Evolutionary conservation across 2,797 vertebrate species (phyloP).

Genomic region (Octomys mimax): DNA sequence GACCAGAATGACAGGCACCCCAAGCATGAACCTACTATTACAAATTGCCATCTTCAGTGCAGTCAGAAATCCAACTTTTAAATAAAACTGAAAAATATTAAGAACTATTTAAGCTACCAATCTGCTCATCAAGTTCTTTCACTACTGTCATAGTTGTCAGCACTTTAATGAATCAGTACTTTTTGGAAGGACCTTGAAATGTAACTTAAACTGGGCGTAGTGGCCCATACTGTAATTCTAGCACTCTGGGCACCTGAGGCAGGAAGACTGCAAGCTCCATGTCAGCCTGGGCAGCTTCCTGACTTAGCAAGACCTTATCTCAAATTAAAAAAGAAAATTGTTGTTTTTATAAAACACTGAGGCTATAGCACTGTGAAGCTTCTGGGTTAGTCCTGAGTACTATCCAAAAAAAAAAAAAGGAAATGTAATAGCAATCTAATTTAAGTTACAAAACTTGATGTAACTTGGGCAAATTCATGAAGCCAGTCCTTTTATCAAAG

Average conservation of each 20-base stretch:
- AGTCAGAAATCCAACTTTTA: background rate
- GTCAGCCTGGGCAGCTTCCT: background rate
- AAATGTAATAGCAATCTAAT: background rate
- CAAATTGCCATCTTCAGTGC: too few relatives aligned
- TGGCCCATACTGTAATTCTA: background rate
- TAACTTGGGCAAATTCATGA: background rate
- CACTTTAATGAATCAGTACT: background rate
- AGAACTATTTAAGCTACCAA: background rate
- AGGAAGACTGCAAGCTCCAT: background rate
- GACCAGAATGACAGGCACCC: too few relatives aligned
- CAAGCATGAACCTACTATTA: too few relatives aligned
- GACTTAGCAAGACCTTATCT: background rate
- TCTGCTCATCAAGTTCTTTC: background rate
- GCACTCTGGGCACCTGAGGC: background rate
- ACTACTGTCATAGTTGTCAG: background rate
- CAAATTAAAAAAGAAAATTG: background rate
- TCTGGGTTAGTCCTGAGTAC: background rate
- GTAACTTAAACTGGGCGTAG: background rate
- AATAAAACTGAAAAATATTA: constrained; percentile 8
- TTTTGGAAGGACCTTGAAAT: constrained; percentile 10
- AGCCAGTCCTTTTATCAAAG: background rate
- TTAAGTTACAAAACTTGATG: background rate
- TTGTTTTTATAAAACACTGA: background rate
- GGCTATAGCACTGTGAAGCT: background rate
- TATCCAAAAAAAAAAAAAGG: background rate